Evolutionary conservation across 2,113 vertebrate genomes (phyloP).

Genomic region (Ellobius talpinus): DNA sequence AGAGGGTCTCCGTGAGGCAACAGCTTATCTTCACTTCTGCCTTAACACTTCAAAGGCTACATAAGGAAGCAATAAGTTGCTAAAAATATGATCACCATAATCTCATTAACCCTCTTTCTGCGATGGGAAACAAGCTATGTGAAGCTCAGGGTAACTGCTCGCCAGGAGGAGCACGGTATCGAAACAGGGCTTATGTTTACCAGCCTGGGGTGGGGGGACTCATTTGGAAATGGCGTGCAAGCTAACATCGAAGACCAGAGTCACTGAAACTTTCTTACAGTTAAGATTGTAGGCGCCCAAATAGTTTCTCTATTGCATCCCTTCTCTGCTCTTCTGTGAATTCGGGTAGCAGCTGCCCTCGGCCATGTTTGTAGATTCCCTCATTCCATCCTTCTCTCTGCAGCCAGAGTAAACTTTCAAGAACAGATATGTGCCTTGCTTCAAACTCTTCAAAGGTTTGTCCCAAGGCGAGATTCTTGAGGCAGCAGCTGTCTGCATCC

Average conservation of each 20-base stretch:
- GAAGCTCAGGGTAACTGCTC: neutral
- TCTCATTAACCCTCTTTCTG: neutral
- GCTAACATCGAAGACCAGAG: neutral
- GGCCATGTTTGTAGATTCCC: neutral
- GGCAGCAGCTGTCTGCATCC: neutral
- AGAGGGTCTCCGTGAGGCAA: neutral
- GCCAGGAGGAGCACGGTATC: neutral
- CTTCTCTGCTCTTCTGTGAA: neutral
- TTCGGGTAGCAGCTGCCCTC: neutral
- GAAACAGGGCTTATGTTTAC: neutral
- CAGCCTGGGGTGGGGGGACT: neutral
- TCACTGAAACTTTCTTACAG: neutral
- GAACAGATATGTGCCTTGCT: neutral
- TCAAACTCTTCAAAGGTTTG: neutral
- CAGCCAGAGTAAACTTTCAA: neutral
- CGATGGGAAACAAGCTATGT: neutral
- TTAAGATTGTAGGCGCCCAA: neutral
- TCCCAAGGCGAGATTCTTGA: neutral
- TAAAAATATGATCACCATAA: neutral
- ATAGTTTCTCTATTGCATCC: neutral
- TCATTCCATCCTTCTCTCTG: neutral
- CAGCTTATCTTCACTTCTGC: neutral
- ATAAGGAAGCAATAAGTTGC: neutral
- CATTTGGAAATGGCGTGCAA: slow-evolving; percentile 17
- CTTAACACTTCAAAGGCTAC: neutral